Conservation (phyloP, 2,113 vertebrate species). For the Pitta sordida region DNA sequence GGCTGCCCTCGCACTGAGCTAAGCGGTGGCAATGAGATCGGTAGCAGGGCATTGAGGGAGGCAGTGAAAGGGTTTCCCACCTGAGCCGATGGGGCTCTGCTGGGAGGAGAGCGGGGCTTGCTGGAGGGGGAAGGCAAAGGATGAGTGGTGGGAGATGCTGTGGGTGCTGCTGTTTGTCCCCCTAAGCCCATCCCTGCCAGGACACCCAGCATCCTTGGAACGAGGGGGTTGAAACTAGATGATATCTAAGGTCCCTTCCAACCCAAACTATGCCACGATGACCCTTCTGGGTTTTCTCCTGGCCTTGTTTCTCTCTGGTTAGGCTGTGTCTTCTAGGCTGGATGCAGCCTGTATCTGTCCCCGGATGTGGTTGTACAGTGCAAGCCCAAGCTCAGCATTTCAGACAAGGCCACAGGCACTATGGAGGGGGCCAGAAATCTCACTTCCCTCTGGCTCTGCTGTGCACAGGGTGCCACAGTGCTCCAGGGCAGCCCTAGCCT, state of each 20-base stretch:
- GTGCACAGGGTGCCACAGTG: neutral
- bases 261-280: neutral
- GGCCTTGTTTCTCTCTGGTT: neutral
- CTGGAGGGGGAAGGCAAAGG: neutral
- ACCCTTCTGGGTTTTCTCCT: neutral
- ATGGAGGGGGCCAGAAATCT: neutral
- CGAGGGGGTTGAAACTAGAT: neutral
- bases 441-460: neutral
- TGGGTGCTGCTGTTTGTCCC: neutral
- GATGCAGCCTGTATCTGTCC: neutral
- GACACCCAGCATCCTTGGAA: neutral
- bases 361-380: neutral
- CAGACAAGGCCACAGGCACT: neutral
- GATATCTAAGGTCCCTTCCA: neutral
- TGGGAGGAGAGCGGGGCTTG: neutral
- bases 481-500: neutral
- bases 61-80: constrained; percentile 64
- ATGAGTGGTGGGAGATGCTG: neutral
- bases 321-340: neutral
- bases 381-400: accelerated
- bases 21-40: constrained; percentile 71
- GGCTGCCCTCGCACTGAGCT: constrained; percentile 70
- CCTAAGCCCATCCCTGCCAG: neutral
- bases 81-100: constrained; percentile 60
- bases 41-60: constrained; percentile 66